Conservation (phyloP, 2,797 vertebrate species). For the Thunnus albacares region DNA sequence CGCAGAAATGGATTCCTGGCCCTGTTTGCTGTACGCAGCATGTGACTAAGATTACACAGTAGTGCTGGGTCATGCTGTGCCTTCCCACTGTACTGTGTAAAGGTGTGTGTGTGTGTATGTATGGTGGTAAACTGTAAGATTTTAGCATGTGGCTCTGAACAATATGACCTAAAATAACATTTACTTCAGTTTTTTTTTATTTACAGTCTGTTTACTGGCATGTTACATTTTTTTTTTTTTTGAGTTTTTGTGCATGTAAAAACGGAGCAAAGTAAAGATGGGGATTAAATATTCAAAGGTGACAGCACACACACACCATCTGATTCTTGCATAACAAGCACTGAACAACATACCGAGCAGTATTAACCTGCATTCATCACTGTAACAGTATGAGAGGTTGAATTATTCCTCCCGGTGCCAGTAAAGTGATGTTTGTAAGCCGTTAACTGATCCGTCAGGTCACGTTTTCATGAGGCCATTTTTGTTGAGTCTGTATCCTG, state of each 20-base stretch:
- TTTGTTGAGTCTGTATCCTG: conserved; percentile 1
- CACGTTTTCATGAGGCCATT: not conserved
- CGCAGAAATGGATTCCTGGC: conserved; percentile 64
- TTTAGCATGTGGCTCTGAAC: not conserved
- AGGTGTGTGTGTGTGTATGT: conserved; percentile 36
- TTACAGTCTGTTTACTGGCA: not conserved
- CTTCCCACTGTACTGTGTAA: conserved; percentile 53
- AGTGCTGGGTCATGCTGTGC: conserved; percentile 65
- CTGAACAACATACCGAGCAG: not conserved
- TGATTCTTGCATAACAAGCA: conserved; percentile 36
- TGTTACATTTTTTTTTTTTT: not conserved
- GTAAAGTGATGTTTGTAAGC: conserved; percentile 2
- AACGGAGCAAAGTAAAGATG: conserved; percentile 6
- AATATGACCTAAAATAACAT: not conserved
- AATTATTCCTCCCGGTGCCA: not conserved
- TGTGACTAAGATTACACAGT: conserved; percentile 78
- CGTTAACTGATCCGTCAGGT: not conserved
- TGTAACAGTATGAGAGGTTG: not conserved
- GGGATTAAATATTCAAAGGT: conserved; percentile 31
- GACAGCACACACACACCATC: conserved; percentile 5
- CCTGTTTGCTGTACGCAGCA: conserved; percentile 59
- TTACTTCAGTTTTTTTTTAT: not conserved
- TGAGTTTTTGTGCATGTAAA: not conserved
- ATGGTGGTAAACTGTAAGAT: conserved; percentile 6
- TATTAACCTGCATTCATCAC: conserved; percentile 8